Base-by-base conservation (phyloP, 92 coral and sea anemone genomes). In the Epizoanthus scotinus region DNA sequence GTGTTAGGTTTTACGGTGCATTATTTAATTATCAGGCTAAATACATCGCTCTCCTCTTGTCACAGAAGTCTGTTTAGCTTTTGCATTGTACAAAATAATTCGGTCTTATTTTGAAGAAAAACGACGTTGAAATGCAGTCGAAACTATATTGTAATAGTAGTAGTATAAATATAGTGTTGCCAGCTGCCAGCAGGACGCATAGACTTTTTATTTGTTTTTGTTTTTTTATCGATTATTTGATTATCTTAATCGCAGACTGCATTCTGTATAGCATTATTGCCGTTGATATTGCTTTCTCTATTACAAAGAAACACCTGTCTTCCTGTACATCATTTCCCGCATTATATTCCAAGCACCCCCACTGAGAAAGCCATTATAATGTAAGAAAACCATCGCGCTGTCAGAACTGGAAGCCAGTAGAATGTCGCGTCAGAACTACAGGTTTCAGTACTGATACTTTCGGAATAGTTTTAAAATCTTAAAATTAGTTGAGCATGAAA, bases 281-380 rank as follows among this genome's bases (percentile, higher is more conserved):
- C 17, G 27, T 70, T 56, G 6, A 22, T n/a, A 12, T 18, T 47
- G 52, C 52, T 0, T 47, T 47, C 12, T 47, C n/a, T 27, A 6
- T 44, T 31, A 5, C 14, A 20, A 8, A 78, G 25, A 27, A 49
- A 63, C 87, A 82, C 28, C 68, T 68, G 71, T 63, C 40, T 3
- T 34, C 40, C 28, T 0, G 29, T 3, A 31, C 8, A 69, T 22
- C 29, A 64, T 26, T 29, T 1, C 29, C 29, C 7, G n/a, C 28
- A 40, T 47, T 47, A 47, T 47, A 47, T 47, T 47, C 52, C 52
- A 31, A 18, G 20, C 64, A 31, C 40, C 6, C 34, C 85, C 42
- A 69, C 40, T 47, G 84, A 69, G 65, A 78, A 85, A 78, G 63
- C 80, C 84, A 69, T 70, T 69, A 56, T 5, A 52, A 44, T 29